Conservation (phyloP, 2,888 invertebrate species). For the Chloroclystis v-ata region DNA sequence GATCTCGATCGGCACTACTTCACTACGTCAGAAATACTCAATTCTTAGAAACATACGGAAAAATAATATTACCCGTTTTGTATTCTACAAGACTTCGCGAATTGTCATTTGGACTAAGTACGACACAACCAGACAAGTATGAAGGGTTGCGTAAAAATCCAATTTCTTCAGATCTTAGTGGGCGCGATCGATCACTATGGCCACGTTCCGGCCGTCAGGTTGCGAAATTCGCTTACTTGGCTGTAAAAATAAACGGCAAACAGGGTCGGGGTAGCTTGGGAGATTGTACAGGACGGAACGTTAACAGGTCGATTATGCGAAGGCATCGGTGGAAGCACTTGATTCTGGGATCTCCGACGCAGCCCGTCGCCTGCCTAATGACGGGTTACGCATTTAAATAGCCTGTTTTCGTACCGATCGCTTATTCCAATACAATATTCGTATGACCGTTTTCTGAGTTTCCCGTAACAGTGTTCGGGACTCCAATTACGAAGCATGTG, state of each 20-base stretch:
- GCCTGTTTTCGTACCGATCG: slow-evolving; percentile 59
- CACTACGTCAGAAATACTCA: not conserved
- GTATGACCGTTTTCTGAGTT: slow-evolving; percentile 48
- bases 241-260: slow-evolving; percentile 59
- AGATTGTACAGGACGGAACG: slow-evolving; percentile 48
- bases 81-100: slow-evolving; percentile 4
- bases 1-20: too few species aligned
- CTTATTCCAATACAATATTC: slow-evolving; percentile 50
- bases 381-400: slow-evolving; percentile 74
- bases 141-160: slow-evolving; percentile 11
- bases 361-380: slow-evolving; percentile 59
- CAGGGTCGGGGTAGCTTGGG: slow-evolving; percentile 36
- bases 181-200: slow-evolving; percentile 26
- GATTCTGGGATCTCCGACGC: slow-evolving; percentile 45
- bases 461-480: slow-evolving; percentile 26
- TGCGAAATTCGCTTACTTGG: slow-evolving; percentile 43
- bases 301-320: slow-evolving; percentile 72
- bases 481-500: slow-evolving; percentile 16
- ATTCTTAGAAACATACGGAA: not conserved
- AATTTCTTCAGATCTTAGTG: slow-evolving; percentile 20
- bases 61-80: not conserved
- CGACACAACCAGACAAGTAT: slow-evolving; percentile 10
- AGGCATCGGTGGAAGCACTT: slow-evolving; percentile 50
- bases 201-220: slow-evolving; percentile 31
- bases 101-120: slow-evolving; percentile 5